Percentiles rank a stretch among this genome's conserved stretches.
These are phyloP conservation scores for Ceratotherium simum DNA, from an alignment of 2,113 vertebrate genomes.

Conservation along the genomic window DNA sequence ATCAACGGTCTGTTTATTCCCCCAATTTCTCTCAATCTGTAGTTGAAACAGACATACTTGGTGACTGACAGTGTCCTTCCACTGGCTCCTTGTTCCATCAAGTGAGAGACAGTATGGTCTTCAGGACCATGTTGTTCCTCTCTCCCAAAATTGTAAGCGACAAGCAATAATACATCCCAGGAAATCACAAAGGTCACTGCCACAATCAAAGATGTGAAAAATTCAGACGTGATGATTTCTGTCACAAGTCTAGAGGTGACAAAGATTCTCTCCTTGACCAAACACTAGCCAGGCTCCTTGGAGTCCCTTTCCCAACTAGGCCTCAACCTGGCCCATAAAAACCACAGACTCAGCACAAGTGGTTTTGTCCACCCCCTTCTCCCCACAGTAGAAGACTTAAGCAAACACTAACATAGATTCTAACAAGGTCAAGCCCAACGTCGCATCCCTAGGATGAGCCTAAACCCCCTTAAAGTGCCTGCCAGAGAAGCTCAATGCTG, in stretches of 20 bases:
- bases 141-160: neutral
- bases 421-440: neutral
- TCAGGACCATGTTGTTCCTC: neutral
- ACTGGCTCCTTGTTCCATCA: neutral
- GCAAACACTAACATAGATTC: neutral
- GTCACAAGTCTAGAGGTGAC: neutral
- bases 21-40: neutral
- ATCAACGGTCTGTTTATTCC: neutral
- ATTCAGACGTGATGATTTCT: neutral
- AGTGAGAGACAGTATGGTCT: neutral
- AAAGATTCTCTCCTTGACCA: neutral
- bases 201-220: neutral
- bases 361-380: neutral
- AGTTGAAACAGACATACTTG: neutral
- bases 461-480: too few species aligned
- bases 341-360: neutral
- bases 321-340: neutral
- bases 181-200: neutral
- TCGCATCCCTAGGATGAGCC: neutral
- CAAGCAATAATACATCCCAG: neutral
- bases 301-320: neutral
- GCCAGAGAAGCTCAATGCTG: neutral
- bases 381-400: neutral
- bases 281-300: neutral
- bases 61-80: neutral